These are phyloP conservation scores for Tachysurus vachellii DNA, from an alignment of 2,113 vertebrate genomes.

Conservation along the genomic window DNA sequence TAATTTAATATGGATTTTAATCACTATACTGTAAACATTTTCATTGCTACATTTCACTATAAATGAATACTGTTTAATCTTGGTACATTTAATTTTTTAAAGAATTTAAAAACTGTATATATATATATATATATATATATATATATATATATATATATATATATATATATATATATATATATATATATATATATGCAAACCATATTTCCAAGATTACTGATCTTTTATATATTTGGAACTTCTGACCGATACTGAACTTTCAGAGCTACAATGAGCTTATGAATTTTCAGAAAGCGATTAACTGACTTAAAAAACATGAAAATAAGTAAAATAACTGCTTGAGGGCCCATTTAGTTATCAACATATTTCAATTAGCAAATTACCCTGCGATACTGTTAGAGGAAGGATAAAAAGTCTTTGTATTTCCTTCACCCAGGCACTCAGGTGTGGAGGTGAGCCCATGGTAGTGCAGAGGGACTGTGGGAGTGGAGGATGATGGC, in stretches of 20 bases:
- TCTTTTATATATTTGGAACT: neutral
- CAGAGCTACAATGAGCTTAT: neutral
- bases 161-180: neutral
- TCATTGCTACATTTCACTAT: neutral
- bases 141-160: neutral
- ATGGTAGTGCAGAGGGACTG: conserved; percentile 8
- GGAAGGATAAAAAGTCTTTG: neutral
- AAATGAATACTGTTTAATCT: neutral
- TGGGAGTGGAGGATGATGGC: conserved; percentile 26
- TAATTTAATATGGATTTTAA: neutral
- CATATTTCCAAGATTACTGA: neutral
- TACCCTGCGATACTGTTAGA: neutral
- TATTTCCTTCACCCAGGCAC: conserved; percentile 11
- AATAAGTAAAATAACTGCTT: conserved; percentile 16
- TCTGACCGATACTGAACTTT: no score
- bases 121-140: neutral
- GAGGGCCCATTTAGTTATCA: conserved; percentile 27
- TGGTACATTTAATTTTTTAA: neutral
- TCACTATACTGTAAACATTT: neutral
- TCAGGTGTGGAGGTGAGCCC: conserved; percentile 28
- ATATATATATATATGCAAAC: neutral
- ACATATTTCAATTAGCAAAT: conserved; percentile 40
- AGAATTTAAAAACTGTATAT: neutral
- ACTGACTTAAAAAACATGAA: neutral
- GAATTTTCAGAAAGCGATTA: neutral